A percentile compares a stretch with the other conserved stretches of the same genome.
These are phyloP conservation scores for Limnephilus rhombicus DNA, from an alignment of 2,888 invertebrate genomes.

Conservation along the genomic window DNA sequence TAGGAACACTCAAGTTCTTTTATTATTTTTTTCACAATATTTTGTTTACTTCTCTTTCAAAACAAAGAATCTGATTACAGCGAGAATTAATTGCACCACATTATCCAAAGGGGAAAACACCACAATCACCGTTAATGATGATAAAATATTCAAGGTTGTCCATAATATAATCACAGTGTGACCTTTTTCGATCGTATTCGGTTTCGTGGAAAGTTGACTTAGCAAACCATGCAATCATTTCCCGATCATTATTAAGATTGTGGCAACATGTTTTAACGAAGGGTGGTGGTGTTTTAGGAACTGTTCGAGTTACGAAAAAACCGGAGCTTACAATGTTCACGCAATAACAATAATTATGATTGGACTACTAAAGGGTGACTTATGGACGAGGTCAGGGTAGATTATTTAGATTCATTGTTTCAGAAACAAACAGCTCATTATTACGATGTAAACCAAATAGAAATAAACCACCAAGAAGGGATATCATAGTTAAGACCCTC, in stretches of 20 bases:
- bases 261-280: background rate
- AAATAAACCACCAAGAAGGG: background rate
- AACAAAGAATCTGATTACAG: background rate
- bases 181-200: background rate
- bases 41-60: background rate
- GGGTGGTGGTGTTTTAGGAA: background rate
- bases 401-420: background rate
- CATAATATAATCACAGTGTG: background rate
- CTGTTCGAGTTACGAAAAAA: constrained; percentile 1
- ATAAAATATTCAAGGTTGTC: background rate
- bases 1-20: background rate
- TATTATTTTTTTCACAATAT: background rate
- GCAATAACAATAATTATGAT: constrained; percentile 5
- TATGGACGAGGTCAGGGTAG: background rate
- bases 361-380: constrained; percentile 21
- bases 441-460: background rate
- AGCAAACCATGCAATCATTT: constrained; percentile 18
- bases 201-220: background rate
- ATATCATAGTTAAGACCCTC: background rate
- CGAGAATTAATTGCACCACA: background rate
- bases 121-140: background rate
- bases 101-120: background rate
- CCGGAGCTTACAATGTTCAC: constrained; percentile 11
- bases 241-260: constrained; percentile 37
- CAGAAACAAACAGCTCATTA: constrained; percentile 1